Conservation (phyloP, 2,888 invertebrate genomes). For the Epinotia ramella region DNA sequence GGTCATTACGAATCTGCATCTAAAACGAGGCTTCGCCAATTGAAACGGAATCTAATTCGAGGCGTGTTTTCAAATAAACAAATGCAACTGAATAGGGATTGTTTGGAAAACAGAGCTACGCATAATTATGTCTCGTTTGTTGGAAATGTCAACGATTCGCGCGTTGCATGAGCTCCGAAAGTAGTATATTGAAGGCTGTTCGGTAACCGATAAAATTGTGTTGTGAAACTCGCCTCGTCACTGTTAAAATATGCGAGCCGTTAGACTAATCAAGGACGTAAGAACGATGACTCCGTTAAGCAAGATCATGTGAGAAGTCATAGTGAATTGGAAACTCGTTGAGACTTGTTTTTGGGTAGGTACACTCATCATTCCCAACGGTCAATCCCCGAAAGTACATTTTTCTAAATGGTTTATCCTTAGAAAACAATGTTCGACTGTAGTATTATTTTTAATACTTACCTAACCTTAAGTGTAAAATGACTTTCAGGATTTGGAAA, state of each 20-base stretch:
- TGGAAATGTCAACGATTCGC: conserved; percentile 26
- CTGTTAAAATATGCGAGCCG: conserved; percentile 39
- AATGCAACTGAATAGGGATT: conserved; percentile 43
- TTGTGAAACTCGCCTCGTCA: conserved; percentile 34
- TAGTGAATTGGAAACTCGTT: conserved; percentile 74
- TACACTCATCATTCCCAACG: neutral
- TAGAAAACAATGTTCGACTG: neutral
- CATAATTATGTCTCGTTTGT: conserved; percentile 17
- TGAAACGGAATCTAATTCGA: conserved; percentile 47
- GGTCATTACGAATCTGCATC: conserved; percentile 56
- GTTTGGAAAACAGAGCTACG: conserved; percentile 50
- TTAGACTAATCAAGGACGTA: conserved; percentile 45
- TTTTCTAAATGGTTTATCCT: neutral
- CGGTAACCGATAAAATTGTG: conserved; percentile 24
- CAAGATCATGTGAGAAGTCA: conserved; percentile 28
- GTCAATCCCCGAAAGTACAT: neutral
- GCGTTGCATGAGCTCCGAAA: conserved; percentile 30
- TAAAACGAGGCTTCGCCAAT: conserved; percentile 54
- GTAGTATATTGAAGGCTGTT: conserved; percentile 40
- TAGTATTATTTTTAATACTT: neutral
- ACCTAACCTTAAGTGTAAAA: neutral
- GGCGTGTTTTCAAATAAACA: conserved; percentile 47
- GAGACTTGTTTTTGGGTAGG: conserved; percentile 48
- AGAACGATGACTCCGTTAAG: conserved; percentile 42
- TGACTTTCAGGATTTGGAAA: neutral